Evolutionary conservation across 2,797 vertebrate genomes (phyloP).

Genomic region (Dermochelys coriacea): DNA sequence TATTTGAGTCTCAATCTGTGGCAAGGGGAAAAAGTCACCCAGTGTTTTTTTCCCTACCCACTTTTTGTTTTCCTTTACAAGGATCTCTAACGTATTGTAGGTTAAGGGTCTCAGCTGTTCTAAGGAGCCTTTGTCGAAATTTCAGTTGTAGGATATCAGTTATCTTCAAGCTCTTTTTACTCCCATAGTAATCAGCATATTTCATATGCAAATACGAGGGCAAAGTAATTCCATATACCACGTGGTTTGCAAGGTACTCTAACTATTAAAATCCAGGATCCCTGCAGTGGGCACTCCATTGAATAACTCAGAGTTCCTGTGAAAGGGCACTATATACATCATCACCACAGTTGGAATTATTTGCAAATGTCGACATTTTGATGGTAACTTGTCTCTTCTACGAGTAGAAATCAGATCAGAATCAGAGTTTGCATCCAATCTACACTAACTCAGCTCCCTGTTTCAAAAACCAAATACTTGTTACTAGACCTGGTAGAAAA

Average conservation of each 20-base stretch:
- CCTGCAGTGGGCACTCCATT: not conserved
- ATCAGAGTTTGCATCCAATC: too few species aligned
- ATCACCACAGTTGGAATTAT: not conserved
- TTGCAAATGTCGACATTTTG: not conserved
- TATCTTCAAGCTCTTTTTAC: not conserved
- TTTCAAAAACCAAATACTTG: not conserved
- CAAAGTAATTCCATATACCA: not conserved
- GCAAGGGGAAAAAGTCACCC: constrained; percentile 11
- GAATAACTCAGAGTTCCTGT: not conserved
- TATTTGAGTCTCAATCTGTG: not conserved
- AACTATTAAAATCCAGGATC: not conserved
- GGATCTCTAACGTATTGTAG: not conserved
- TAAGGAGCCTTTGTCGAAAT: not conserved
- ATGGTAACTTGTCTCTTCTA: not conserved
- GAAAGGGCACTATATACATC: too few species aligned
- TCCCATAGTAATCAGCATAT: not conserved
- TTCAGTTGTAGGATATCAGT: not conserved
- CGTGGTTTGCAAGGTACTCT: not conserved
- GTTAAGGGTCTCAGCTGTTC: not conserved
- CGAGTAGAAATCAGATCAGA: not conserved
- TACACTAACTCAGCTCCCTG: not conserved
- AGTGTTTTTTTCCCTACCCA: not conserved
- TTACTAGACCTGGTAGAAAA: not conserved
- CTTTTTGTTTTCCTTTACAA: constrained; percentile 10
- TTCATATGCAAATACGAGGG: not conserved